Base-by-base conservation (phyloP, 2,113 vertebrate genomes). In the Hylia prasina region DNA sequence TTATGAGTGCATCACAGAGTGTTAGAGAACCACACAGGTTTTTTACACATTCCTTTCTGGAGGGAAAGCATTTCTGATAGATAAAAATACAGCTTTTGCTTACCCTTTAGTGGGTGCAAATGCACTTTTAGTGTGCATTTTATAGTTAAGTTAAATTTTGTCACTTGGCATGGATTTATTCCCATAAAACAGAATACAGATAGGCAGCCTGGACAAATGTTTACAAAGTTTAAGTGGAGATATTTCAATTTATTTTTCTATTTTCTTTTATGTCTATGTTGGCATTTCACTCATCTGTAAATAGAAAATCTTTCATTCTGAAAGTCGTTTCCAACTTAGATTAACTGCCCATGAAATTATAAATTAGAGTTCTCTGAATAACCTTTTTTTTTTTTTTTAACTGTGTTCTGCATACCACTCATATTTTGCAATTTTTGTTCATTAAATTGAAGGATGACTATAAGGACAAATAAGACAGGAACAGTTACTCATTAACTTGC, bases 181-280 rank as follows among this genome's bases (percentile, higher is more conserved):
- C 56, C 20, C 71, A 65, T 48, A 33, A 82, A 95, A 71, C 31
- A 68, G 61, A 72, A 44, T 18, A 42, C 33, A 68, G 77, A 75
- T 61, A 83, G 80, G 57, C 68, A 80, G 35, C 13, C 75, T 71
- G 60, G 57, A 56, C 33, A 54, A 92, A 89, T 92, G 82, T 93
- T 95, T 79, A 76, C 82, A 60, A 73, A 82, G 35, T 93, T 94
- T 82, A 90, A 90, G 60, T 51, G 82, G 35, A 39, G 53, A 69
- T 75, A 31, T 91, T 96, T 92, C 83, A 93, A 94, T 96, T 96
- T 95, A 80, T 94, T 94, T 95, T 95, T 73, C 94, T 89, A 85
- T 96, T 91, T 94, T 77, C 84, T 94, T 91, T 95, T 94, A 77
- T 86, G 84, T 93, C 94, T 94, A 66, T 94, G 84, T 23, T 90